phyloP scores from a whole-genome alignment of 1,140 invertebrate species.

The Pararge aegeria region DNA sequence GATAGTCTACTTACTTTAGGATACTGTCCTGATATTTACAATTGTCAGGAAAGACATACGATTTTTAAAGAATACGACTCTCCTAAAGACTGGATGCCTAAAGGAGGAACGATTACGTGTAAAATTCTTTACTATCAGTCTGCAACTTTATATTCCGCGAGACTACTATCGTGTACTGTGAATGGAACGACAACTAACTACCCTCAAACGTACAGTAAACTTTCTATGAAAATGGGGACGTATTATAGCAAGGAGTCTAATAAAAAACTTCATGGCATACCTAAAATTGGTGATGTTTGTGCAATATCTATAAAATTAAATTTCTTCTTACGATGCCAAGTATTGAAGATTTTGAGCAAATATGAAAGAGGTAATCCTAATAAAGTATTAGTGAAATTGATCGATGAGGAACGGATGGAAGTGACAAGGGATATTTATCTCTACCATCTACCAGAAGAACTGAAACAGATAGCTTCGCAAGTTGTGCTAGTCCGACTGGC shows the following conservation, averaged over 20 bases:
- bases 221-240: slow-evolving; percentile 64
- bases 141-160: slow-evolving; percentile 53
- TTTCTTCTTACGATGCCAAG: slow-evolving; percentile 60
- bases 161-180: slow-evolving; percentile 44
- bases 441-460: slow-evolving; percentile 62
- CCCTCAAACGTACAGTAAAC: slow-evolving; percentile 46
- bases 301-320: slow-evolving; percentile 51
- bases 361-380: slow-evolving; percentile 51
- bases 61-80: slow-evolving; percentile 51
- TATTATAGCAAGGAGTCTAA: slow-evolving; percentile 58
- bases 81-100: slow-evolving; percentile 60
- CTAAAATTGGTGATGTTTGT: slow-evolving; percentile 64
- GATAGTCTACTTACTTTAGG: slow-evolving; percentile 55
- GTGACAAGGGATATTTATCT: slow-evolving; percentile 48
- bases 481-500: slow-evolving; percentile 55
- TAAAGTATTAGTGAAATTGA: slow-evolving; percentile 54
- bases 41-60: slow-evolving; percentile 58
- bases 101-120: slow-evolving; percentile 56
- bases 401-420: slow-evolving; percentile 64
- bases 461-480: slow-evolving; percentile 52
- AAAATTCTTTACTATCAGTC: slow-evolving; percentile 62
- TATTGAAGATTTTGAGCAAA: slow-evolving; percentile 52
- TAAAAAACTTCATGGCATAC: slow-evolving; percentile 50
- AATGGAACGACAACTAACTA: slow-evolving; percentile 46
- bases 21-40: slow-evolving; percentile 57